Conservation (phyloP, 53 echinoderm and acorn worm species). For the Luidia sarsii region DNA sequence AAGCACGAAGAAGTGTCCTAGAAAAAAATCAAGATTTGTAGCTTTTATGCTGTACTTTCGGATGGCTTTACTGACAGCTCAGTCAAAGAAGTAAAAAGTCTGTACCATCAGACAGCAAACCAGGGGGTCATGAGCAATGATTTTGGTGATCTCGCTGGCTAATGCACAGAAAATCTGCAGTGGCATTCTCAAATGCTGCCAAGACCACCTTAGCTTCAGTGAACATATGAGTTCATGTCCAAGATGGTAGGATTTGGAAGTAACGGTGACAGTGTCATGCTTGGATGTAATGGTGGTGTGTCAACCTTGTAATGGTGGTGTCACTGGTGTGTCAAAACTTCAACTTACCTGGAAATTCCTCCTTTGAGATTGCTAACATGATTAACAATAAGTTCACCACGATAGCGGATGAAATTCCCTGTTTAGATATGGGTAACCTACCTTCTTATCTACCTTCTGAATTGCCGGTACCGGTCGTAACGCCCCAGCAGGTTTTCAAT, state of each 20-base stretch:
- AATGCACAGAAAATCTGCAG: not conserved
- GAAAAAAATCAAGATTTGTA: not conserved
- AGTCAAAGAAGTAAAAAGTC: constrained; percentile 1
- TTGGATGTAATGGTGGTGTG: constrained; percentile 6
- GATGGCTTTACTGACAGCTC: not conserved
- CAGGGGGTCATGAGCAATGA: constrained; percentile 2
- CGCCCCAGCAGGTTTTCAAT: not conserved
- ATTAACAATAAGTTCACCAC: not conserved
- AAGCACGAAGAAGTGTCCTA: not conserved
- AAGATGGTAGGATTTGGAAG: constrained; percentile 5
- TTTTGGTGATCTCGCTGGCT: not conserved
- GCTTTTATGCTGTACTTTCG: not conserved
- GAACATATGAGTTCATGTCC: not conserved
- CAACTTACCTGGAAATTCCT: no score
- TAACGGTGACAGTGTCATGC: constrained; percentile 10
- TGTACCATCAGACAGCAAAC: not conserved
- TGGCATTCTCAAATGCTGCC: not conserved
- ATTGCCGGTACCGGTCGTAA: not conserved
- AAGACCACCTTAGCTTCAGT: not conserved
- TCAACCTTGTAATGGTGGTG: not conserved
- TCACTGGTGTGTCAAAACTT: no score
- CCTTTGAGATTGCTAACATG: no score
- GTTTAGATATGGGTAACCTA: not conserved
- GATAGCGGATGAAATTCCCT: not conserved
- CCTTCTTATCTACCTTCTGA: not conserved